Conservation (phyloP, 2,113 vertebrate genomes). For the Psittacula cyanocephala region DNA sequence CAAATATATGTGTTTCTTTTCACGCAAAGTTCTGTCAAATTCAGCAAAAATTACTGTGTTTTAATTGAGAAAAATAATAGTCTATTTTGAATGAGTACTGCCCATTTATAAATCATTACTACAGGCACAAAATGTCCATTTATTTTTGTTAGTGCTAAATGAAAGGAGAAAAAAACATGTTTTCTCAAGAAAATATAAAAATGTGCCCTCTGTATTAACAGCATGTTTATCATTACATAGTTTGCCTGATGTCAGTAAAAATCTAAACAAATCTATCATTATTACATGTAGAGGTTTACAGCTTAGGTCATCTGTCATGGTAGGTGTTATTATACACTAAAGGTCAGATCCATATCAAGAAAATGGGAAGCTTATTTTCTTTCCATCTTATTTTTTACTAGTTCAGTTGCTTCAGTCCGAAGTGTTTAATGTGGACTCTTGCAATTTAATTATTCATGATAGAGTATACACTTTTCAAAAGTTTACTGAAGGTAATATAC, state of each 20-base stretch:
- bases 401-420: not conserved
- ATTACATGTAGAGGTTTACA: not conserved
- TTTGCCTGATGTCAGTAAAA: constrained; percentile 28
- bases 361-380: constrained; percentile 20
- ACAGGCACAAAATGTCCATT: not conserved
- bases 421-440: not conserved
- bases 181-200: constrained; percentile 15
- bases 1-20: not conserved
- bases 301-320: constrained; percentile 17
- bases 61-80: constrained; percentile 39
- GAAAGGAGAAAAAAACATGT: not conserved
- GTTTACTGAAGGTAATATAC: not conserved
- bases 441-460: not conserved
- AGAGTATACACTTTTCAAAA: not conserved
- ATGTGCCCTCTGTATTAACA: not conserved
- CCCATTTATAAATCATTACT: not conserved
- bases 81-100: not conserved
- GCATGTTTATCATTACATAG: not conserved
- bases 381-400: not conserved
- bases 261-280: constrained; percentile 30
- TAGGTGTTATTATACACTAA: constrained; percentile 28
- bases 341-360: constrained; percentile 33
- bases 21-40: not conserved
- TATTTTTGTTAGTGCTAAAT: constrained; percentile 22
- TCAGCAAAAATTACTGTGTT: not conserved